Percentiles rank a stretch among this genome's conserved stretches.
phyloP scores from a whole-genome alignment of 2,113 vertebrate genomes.

The Plotosus lineatus region DNA sequence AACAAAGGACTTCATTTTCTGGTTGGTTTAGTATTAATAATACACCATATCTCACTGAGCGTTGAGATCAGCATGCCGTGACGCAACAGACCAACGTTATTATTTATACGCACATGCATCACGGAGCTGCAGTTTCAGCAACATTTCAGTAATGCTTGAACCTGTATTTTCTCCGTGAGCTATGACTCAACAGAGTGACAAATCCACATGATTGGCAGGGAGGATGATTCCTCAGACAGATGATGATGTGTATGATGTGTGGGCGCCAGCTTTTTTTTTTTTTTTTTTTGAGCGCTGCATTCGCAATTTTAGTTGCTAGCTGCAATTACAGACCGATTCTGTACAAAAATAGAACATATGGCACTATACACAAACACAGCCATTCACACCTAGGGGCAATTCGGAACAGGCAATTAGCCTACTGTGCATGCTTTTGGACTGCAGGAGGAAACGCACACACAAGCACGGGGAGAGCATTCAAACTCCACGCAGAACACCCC shows the following conservation, averaged over 20 bases:
- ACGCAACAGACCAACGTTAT: neutral
- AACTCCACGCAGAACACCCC: too few relatives aligned
- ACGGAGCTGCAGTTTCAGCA: neutral
- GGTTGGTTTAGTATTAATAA: neutral
- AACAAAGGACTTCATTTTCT: neutral
- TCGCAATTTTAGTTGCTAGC: neutral
- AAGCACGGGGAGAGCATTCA: too few relatives aligned
- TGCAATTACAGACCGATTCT: neutral
- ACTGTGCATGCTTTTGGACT: too few relatives aligned
- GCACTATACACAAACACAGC: too few relatives aligned
- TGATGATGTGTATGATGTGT: neutral
- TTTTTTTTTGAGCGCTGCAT: neutral
- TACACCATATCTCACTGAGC: neutral
- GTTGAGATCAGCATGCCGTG: neutral
- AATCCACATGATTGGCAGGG: neutral
- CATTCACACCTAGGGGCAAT: too few relatives aligned
- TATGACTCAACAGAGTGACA: neutral
- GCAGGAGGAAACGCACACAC: too few relatives aligned
- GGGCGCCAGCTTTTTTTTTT: neutral
- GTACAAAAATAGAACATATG: neutral
- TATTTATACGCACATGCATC: neutral
- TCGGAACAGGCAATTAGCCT: too few relatives aligned
- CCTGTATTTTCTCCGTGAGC: neutral
- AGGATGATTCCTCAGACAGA: neutral
- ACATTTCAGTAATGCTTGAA: neutral